Conservation (phyloP, 2,888 invertebrate genomes). For the Ferdinandea cuprea region DNA sequence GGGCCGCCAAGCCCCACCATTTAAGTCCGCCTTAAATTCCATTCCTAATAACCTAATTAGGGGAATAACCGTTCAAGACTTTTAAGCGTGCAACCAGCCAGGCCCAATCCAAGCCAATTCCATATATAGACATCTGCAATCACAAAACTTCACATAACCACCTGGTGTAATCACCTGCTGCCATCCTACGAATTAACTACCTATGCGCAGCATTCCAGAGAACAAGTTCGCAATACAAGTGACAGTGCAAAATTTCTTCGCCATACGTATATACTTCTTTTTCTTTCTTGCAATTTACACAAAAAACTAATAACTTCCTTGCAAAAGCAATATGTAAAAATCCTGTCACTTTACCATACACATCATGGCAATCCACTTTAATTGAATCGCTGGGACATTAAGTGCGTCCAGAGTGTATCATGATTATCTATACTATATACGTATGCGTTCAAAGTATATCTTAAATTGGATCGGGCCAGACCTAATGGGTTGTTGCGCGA, state of each 20-base stretch:
- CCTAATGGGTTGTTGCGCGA: constrained; percentile 30
- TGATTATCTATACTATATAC: constrained; percentile 44
- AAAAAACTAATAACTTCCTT: constrained; percentile 71
- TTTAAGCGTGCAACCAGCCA: background rate
- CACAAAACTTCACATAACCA: background rate
- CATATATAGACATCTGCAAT: background rate
- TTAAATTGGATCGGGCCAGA: constrained; percentile 53
- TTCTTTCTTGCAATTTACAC: constrained; percentile 33
- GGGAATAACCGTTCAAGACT: background rate
- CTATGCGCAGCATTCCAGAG: constrained; percentile 52
- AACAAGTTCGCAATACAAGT: constrained; percentile 47
- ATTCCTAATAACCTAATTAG: constrained; percentile 13
- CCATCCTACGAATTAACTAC: constrained; percentile 42
- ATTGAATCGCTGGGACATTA: constrained; percentile 65
- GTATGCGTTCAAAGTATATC: constrained; percentile 47
- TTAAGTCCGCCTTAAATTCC: too few relatives aligned
- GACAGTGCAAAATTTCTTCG: too few relatives aligned
- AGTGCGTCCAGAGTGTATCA: constrained; percentile 57
- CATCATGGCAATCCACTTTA: constrained; percentile 64
- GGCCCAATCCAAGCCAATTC: background rate
- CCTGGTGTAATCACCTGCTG: constrained; percentile 54
- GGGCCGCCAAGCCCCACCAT: too few relatives aligned
- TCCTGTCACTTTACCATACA: constrained; percentile 48
- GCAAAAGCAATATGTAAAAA: constrained; percentile 64
- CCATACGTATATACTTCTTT: background rate